phyloP scores from a whole-genome alignment of 2,888 invertebrate genomes.

The Caenorhabditis sp. region DNA sequence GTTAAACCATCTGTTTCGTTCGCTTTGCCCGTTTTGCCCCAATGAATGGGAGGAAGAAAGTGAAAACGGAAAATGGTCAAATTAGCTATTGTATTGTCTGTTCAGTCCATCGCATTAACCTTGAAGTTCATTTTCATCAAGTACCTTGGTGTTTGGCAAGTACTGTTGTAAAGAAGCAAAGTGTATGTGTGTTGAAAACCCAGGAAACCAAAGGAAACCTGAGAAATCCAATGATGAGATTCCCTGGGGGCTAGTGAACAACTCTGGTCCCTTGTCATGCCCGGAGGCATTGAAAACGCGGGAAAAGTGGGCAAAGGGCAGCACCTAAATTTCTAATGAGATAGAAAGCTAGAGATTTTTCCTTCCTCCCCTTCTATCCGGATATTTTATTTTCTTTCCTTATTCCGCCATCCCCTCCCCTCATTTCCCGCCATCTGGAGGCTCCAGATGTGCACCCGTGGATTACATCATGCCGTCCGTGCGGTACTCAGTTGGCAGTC shows the following conservation, averaged over 20 bases:
- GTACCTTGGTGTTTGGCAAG: conserved; percentile 8
- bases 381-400: conserved; percentile 8
- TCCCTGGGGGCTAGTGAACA: too few relatives aligned
- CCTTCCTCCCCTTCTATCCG: not conserved
- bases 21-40: not conserved
- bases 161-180: conserved; percentile 2
- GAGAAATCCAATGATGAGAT: too few relatives aligned
- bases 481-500: conserved; percentile 9
- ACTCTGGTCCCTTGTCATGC: not conserved
- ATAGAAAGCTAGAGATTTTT: conserved; percentile 1
- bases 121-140: conserved; percentile 1
- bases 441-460: conserved; percentile 50
- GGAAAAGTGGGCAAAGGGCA: conserved; percentile 32
- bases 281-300: conserved; percentile 26
- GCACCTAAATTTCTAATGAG: conserved; percentile 56
- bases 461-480: conserved; percentile 43
- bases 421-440: conserved; percentile 42
- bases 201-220: conserved; percentile 2
- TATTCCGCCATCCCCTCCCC: conserved; percentile 15
- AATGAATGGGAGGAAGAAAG: conserved; percentile 31
- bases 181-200: too few relatives aligned
- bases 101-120: conserved; percentile 10
- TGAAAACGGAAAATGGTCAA: conserved; percentile 44
- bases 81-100: conserved; percentile 20
- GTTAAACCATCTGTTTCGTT: conserved; percentile 10